Percentiles rank a stretch among this genome's conserved stretches.
Conservation (phyloP, 2,113 vertebrate genomes). For the Hemibagrus wyckioides region DNA sequence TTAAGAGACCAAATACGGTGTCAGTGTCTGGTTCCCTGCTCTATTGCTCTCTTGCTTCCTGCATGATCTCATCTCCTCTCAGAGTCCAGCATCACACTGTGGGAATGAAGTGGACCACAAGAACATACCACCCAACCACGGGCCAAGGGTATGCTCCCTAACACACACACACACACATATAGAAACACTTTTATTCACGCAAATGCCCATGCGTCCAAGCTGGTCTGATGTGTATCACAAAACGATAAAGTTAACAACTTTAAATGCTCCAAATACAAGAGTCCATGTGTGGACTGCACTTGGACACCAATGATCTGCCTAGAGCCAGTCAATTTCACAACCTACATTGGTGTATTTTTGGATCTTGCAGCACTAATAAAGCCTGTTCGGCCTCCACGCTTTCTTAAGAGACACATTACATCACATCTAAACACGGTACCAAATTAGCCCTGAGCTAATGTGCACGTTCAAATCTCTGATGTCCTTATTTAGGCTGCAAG, state of each 20-base stretch:
- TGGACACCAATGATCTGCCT: conserved; percentile 13
- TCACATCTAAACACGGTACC: conserved; percentile 40
- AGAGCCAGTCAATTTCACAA: conserved; percentile 5
- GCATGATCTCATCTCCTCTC: conserved; percentile 89
- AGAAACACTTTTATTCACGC: background rate
- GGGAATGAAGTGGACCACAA: conserved; percentile 79
- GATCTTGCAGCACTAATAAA: conserved; percentile 31
- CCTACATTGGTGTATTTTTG: conserved; percentile 31
- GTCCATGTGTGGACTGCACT: conserved; percentile 17
- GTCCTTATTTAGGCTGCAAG: conserved; percentile 23
- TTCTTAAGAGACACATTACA: conserved; percentile 33
- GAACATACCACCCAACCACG: conserved; percentile 67
- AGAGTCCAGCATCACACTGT: conserved; percentile 80
- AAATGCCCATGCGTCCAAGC: background rate
- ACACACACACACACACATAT: conserved; percentile 50
- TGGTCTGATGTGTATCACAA: background rate
- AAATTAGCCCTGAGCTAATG: conserved; percentile 37
- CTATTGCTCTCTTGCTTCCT: conserved; percentile 67
- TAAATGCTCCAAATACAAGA: background rate
- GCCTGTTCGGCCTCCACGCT: conserved; percentile 1
- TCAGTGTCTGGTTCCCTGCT: conserved; percentile 50
- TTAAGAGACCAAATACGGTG: conserved; percentile 73
- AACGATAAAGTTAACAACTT: background rate
- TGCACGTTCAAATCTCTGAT: conserved; percentile 31
- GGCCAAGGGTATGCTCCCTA: conserved; percentile 5